These are phyloP conservation scores for Mimachlamys varia DNA, from an alignment of 2,888 invertebrate genomes.

Conservation along the genomic window DNA sequence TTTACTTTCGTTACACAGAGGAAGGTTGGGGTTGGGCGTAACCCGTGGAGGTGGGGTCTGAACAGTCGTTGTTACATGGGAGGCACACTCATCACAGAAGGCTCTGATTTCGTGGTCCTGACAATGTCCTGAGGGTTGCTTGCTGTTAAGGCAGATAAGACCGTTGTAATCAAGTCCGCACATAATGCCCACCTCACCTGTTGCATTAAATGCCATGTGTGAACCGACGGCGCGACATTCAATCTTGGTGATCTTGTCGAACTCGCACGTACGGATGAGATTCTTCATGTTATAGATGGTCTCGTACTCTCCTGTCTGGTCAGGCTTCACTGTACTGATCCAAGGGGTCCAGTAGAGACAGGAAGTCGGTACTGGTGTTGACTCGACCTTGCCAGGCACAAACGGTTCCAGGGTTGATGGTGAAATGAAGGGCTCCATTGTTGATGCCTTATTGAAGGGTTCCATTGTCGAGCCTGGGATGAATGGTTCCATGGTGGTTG, in stretches of 20 bases:
- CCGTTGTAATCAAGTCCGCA: constrained; percentile 81
- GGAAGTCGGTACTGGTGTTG: constrained; percentile 45
- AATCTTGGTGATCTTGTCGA: constrained; percentile 52
- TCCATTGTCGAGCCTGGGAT: constrained; percentile 43
- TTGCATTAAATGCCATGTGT: constrained; percentile 81
- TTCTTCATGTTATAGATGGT: constrained; percentile 61
- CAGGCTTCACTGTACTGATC: constrained; percentile 68
- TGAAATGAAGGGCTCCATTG: constrained; percentile 17
- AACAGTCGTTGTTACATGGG: constrained; percentile 46
- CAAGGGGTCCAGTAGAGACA: constrained; percentile 75
- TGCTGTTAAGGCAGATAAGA: constrained; percentile 84
- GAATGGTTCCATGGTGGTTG: constrained; percentile 49
- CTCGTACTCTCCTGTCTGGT: constrained; percentile 63
- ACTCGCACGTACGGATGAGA: constrained; percentile 62
- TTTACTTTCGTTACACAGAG: constrained; percentile 28
- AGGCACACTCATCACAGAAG: constrained; percentile 71
- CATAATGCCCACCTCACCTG: constrained; percentile 84
- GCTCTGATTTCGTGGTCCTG: constrained; percentile 76
- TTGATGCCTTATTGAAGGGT: background rate
- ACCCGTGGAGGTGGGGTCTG: background rate
- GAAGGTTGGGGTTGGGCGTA: background rate
- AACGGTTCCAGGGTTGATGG: constrained; percentile 39
- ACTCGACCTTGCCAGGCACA: background rate
- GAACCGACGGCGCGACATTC: constrained; percentile 69
- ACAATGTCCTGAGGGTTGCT: constrained; percentile 61